Percentiles rank a stretch among this genome's conserved stretches.
Conservation (phyloP, 2,797 vertebrate genomes). For the Tinamus major region DNA sequence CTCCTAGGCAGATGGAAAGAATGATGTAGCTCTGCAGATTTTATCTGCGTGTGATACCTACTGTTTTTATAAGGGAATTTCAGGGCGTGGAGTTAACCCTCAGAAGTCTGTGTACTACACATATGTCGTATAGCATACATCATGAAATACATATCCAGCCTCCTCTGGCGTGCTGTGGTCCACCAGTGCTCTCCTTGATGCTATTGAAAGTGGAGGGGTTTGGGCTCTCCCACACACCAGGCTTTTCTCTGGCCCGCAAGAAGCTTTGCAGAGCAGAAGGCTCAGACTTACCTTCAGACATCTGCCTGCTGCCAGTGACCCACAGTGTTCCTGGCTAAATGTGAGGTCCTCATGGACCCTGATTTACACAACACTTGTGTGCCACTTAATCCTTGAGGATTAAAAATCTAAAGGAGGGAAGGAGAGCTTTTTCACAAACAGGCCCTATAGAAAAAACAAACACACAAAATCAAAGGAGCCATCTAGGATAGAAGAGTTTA, state of each 20-base stretch:
- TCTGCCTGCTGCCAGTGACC: not conserved
- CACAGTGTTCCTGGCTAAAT: not conserved
- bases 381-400: not conserved
- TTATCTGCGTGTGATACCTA: not conserved
- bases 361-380: not conserved
- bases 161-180: not conserved
- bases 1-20: constrained; percentile 39
- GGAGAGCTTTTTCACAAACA: not conserved
- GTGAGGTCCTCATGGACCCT: not conserved
- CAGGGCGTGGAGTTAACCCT: constrained; percentile 62
- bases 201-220: not conserved
- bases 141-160: not conserved
- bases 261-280: not conserved
- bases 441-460: not conserved
- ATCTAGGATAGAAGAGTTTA: not conserved
- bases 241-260: not conserved
- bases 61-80: constrained; percentile 47
- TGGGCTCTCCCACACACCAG: not conserved
- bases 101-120: not conserved
- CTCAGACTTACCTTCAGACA: not conserved
- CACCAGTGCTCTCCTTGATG: not conserved
- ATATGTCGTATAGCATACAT: fast-evolving
- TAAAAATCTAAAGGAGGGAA: not conserved
- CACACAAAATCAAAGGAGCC: not conserved
- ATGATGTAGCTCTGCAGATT: constrained; percentile 52